Conservation (phyloP, 2,797 vertebrate genomes). For the Neosalanx taihuensis region DNA sequence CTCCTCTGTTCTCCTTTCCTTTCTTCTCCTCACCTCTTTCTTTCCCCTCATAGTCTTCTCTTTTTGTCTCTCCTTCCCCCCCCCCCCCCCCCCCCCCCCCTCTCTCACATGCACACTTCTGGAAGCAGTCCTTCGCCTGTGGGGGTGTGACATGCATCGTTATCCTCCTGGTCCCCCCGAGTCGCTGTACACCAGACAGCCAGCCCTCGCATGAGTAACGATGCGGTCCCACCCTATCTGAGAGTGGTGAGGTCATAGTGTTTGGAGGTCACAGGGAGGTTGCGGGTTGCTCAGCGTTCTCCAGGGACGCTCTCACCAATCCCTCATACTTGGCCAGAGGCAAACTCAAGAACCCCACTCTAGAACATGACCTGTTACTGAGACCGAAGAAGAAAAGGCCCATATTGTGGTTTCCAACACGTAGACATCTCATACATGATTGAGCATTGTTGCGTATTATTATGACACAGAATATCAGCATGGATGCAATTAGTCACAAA, state of each 20-base stretch:
- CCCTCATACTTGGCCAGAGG: conserved; percentile 16
- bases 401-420: too few relatives aligned
- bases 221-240: conserved; percentile 27
- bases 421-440: too few relatives aligned
- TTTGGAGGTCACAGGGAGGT: conserved; percentile 10
- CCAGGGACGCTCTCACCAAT: conserved; percentile 23
- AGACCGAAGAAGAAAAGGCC: too few relatives aligned
- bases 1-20: background rate
- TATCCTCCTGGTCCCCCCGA: background rate
- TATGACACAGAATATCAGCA: background rate
- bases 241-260: conserved; percentile 15
- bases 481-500: too few relatives aligned
- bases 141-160: conserved; percentile 36
- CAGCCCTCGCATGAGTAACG: conserved; percentile 34
- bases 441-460: too few relatives aligned
- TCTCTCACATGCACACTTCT: background rate
- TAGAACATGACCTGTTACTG: too few relatives aligned
- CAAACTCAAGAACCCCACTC: background rate
- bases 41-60: too few relatives aligned
- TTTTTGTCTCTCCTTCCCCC: background rate
- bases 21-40: background rate
- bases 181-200: conserved; percentile 1
- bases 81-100: background rate
- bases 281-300: background rate
- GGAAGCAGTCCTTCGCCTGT: conserved; percentile 18